phyloP scores from a whole-genome alignment of 2,888 invertebrate species.

The Atherix ibis region DNA sequence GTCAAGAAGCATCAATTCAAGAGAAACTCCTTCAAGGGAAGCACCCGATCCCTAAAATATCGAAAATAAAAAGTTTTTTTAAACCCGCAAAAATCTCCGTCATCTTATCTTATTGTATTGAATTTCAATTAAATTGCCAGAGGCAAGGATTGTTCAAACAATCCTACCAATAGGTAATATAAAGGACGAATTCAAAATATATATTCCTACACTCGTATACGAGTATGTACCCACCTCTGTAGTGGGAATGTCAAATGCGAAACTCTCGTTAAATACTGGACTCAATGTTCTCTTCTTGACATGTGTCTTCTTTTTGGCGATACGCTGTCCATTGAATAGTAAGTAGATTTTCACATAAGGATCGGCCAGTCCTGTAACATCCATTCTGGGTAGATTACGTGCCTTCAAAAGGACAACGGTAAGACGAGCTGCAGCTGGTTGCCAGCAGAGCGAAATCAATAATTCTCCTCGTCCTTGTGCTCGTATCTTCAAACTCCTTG shows the following conservation, averaged over 20 bases:
- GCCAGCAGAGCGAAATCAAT: constrained; percentile 92
- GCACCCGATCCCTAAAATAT: constrained; percentile 28
- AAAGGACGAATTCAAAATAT: too few species aligned
- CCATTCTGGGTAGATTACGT: constrained; percentile 94
- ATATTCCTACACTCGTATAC: too few species aligned
- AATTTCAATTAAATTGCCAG: too few species aligned
- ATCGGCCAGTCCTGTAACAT: constrained; percentile 92
- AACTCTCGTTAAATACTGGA: constrained; percentile 98
- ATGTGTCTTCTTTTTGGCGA: constrained; percentile 98
- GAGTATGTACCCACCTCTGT: constrained; percentile 41
- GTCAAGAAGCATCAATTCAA: constrained; percentile 48
- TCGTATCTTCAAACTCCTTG: constrained; percentile 84
- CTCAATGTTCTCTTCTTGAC: constrained; percentile 95
- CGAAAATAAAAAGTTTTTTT: constrained; percentile 2
- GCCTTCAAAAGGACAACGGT: constrained; percentile 96
- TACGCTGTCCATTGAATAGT: constrained; percentile 90
- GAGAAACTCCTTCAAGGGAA: constrained; percentile 29
- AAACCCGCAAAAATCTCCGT: too few species aligned
- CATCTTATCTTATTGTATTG: too few species aligned
- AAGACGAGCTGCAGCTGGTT: constrained; percentile 87
- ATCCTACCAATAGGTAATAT: too few species aligned
- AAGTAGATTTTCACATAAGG: constrained; percentile 95
- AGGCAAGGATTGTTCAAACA: too few species aligned
- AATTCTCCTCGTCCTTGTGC: constrained; percentile 89
- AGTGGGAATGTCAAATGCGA: constrained; percentile 90